A percentile compares a stretch with the other conserved stretches of the same genome.
phyloP scores from a whole-genome alignment of 2,113 vertebrate genomes.

The Gadus chalcogrammus region DNA sequence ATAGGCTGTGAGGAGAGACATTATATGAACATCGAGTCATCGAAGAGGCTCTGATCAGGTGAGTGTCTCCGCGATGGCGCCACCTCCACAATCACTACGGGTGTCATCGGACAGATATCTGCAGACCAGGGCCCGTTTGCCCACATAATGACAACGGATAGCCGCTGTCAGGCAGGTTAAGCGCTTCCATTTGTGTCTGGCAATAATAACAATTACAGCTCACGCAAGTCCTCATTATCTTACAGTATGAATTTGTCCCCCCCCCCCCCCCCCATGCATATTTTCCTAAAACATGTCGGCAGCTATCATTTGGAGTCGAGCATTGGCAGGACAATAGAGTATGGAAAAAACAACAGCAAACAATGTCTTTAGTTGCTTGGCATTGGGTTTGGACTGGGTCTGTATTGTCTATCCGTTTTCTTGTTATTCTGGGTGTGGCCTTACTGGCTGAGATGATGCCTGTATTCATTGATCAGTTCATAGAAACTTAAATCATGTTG shows the following conservation, averaged over 20 bases:
- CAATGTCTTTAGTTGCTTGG: neutral
- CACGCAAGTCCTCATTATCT: conserved; percentile 73
- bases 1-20: conserved; percentile 73
- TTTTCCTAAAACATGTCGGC: conserved; percentile 54
- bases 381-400: neutral
- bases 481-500: no score
- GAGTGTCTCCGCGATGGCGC: conserved; percentile 47
- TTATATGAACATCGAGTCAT: conserved; percentile 78
- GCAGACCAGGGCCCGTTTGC: conserved; percentile 67
- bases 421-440: neutral
- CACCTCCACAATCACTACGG: conserved; percentile 76
- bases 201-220: conserved; percentile 80
- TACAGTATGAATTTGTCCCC: conserved; percentile 58
- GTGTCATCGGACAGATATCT: conserved; percentile 75
- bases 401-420: neutral
- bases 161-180: conserved; percentile 76
- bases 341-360: conserved; percentile 27
- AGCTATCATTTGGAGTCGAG: conserved; percentile 29
- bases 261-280: conserved; percentile 47
- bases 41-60: conserved; percentile 76
- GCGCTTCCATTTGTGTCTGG: conserved; percentile 76
- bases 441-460: no score
- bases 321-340: conserved; percentile 24
- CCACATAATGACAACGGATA: conserved; percentile 76
- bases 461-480: no score